These are phyloP conservation scores for Nematopogon swammerdamellus DNA, from an alignment of 2,888 invertebrate species.

Conservation along the genomic window DNA sequence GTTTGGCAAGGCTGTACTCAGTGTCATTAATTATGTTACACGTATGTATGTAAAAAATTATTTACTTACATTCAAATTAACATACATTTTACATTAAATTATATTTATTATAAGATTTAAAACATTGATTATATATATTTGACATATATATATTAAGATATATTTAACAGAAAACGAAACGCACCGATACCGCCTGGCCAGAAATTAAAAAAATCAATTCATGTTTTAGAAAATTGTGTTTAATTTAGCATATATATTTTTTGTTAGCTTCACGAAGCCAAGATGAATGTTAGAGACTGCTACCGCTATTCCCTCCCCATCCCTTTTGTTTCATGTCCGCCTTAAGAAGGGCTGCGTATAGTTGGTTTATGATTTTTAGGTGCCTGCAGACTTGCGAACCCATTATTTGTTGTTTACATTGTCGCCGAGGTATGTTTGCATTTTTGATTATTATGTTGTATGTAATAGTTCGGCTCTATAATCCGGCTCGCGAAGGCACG, in stretches of 20 bases:
- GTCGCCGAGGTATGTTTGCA: conserved; percentile 48
- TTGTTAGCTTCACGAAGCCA: conserved; percentile 55
- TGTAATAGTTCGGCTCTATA: conserved; percentile 34
- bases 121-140: too few relatives aligned
- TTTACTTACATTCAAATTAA: too few relatives aligned
- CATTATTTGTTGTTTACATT: conserved; percentile 57
- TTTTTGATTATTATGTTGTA: conserved; percentile 20
- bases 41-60: too few relatives aligned
- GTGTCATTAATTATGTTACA: conserved; percentile 11
- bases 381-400: conserved; percentile 52
- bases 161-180: too few relatives aligned
- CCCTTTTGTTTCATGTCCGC: conserved; percentile 31
- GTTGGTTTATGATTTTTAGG: conserved; percentile 53
- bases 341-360: conserved; percentile 32
- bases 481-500: background rate
- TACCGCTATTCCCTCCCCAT: conserved; percentile 40
- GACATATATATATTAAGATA: too few relatives aligned
- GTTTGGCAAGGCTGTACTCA: conserved; percentile 45
- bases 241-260: conserved; percentile 31
- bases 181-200: background rate
- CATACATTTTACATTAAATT: too few relatives aligned
- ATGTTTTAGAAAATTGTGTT: conserved; percentile 35
- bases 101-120: too few relatives aligned
- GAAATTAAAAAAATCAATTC: conserved; percentile 16
- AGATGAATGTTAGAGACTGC: conserved; percentile 53